Percentiles rank a stretch among this genome's conserved stretches.
Evolutionary conservation across 2,797 vertebrate species (phyloP).

Genomic region (Pelodytes ibericus): DNA sequence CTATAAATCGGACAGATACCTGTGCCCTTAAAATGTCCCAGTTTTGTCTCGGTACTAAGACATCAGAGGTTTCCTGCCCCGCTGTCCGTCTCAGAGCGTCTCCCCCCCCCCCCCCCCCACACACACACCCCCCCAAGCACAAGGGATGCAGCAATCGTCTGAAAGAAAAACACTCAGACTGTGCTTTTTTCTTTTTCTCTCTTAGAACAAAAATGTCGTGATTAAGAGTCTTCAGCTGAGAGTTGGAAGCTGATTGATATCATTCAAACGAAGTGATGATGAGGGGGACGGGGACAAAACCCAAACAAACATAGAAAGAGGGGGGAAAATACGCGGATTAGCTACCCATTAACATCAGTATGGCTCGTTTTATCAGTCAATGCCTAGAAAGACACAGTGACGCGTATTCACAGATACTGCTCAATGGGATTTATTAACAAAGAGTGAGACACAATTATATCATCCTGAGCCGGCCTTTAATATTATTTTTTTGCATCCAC

Average conservation of each 20-base stretch:
- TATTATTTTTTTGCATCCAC: too few species aligned
- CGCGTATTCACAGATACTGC: constrained; percentile 31
- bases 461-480: too few species aligned
- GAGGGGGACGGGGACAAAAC: constrained; percentile 16
- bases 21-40: neutral
- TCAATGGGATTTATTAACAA: constrained; percentile 24
- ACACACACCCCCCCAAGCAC: too few species aligned
- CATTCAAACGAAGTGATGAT: neutral
- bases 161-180: neutral
- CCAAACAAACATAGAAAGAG: constrained; percentile 25
- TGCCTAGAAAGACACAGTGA: neutral
- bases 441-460: too few species aligned
- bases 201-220: constrained; percentile 31
- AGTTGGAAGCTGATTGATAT: neutral
- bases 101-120: too few species aligned
- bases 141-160: neutral
- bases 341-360: constrained; percentile 38
- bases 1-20: neutral
- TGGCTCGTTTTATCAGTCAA: constrained; percentile 17
- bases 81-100: neutral
- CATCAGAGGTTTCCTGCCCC: neutral
- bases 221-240: neutral
- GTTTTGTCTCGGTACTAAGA: neutral
- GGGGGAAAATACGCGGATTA: too few species aligned
- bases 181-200: neutral